phyloP scores from a whole-genome alignment of 2,113 vertebrate genomes.

The Sylvilagus bachmani region DNA sequence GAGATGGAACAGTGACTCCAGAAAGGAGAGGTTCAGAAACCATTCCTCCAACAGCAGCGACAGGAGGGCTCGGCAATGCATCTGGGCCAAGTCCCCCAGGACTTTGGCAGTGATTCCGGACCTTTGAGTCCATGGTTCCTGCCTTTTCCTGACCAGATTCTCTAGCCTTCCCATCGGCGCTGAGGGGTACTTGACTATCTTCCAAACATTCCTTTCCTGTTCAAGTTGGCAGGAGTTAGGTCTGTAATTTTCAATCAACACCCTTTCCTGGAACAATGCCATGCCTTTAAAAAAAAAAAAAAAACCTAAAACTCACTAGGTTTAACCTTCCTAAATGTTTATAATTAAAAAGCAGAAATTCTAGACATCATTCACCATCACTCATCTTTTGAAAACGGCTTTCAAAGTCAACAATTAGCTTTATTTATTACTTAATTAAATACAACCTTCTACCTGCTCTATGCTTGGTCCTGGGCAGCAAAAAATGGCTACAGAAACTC shows the following conservation, averaged over 20 bases:
- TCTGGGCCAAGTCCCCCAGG: not conserved
- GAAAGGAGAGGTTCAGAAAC: not conserved
- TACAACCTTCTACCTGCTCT: not conserved
- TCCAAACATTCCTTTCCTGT: slow-evolving; percentile 61
- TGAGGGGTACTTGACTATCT: slow-evolving; percentile 42
- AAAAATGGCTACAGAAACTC: not conserved
- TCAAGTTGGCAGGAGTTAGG: slow-evolving; percentile 52
- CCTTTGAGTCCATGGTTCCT: slow-evolving; percentile 6
- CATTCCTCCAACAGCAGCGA: not conserved
- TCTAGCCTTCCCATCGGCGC: slow-evolving; percentile 32
- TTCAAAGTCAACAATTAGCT: slow-evolving; percentile 30
- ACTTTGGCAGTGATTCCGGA: not conserved
- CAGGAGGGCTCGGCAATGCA: not conserved
- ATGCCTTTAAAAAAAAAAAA: not conserved
- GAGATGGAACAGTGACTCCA: not conserved
- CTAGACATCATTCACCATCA: slow-evolving; percentile 44
- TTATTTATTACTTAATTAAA: slow-evolving; percentile 21
- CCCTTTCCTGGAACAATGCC: slow-evolving; percentile 32
- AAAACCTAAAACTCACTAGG: slow-evolving; percentile 2
- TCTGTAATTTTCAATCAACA: slow-evolving; percentile 45
- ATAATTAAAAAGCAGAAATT: slow-evolving; percentile 59
- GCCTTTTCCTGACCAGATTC: slow-evolving; percentile 39
- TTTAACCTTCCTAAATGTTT: not conserved
- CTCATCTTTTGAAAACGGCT: slow-evolving; percentile 33
- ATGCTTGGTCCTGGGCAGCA: not conserved